Evolutionary conservation across 2,797 vertebrate genomes (phyloP).

Genomic region (Myripristis jacobus): DNA sequence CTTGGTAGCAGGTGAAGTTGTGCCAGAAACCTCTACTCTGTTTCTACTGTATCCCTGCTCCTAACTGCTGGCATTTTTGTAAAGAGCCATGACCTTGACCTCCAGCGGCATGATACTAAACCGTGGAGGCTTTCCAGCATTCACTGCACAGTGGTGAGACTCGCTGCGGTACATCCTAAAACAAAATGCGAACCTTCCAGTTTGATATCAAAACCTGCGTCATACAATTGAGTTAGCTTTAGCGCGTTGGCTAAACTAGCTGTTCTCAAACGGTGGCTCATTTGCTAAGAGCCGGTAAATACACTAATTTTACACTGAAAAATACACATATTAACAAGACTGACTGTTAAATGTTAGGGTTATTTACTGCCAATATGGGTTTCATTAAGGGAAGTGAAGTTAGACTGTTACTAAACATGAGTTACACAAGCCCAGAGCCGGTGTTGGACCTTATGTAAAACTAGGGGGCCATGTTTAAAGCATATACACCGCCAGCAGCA

Average conservation of each 20-base stretch:
- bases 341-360: background rate
- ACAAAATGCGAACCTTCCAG: background rate
- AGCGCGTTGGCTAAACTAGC: background rate
- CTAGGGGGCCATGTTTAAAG: slow-evolving; percentile 22
- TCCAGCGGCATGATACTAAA: background rate
- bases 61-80: background rate
- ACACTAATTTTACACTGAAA: background rate
- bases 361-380: rapidly evolving
- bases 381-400: background rate
- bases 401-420: background rate
- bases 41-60: background rate
- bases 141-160: background rate
- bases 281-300: background rate
- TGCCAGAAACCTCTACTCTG: too few relatives aligned
- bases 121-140: background rate
- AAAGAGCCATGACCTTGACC: slow-evolving; percentile 69
- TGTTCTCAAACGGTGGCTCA: background rate
- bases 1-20: too few relatives aligned
- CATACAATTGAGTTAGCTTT: background rate
- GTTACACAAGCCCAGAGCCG: slow-evolving; percentile 54
- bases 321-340: background rate
- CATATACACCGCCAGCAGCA: background rate
- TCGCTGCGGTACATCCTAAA: rapidly evolving
- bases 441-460: slow-evolving; percentile 45
- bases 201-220: background rate